A percentile compares a stretch with the other conserved stretches of the same genome.
Evolutionary conservation across 1,140 invertebrate genomes (phyloP).

Genomic region (Aplysia californica): DNA sequence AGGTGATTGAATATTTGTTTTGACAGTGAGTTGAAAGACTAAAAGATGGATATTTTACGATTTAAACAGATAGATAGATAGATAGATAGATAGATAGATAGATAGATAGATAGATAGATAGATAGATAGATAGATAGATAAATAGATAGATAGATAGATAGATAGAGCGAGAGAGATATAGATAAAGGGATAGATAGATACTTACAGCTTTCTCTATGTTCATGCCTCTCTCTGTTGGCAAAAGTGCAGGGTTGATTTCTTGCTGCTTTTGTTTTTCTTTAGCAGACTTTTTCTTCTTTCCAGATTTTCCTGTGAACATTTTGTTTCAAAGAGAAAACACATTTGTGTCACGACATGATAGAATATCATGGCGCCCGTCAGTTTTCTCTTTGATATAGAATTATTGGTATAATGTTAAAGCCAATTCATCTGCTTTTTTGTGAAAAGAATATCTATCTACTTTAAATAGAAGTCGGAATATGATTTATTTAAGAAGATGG

Average conservation of each 20-base stretch:
- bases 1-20: too few species aligned
- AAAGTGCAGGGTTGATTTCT: conserved; percentile 2
- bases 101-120: not conserved
- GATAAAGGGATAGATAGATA: not conserved
- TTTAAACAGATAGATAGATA: not conserved
- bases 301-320: not conserved
- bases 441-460: too few species aligned
- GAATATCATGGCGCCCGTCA: too few species aligned
- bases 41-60: too few species aligned
- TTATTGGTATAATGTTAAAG: too few species aligned
- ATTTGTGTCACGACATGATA: too few species aligned
- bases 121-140: not conserved
- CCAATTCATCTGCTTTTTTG: too few species aligned
- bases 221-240: conserved; percentile 15
- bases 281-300: not conserved
- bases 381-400: too few species aligned
- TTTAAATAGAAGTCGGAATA: too few species aligned
- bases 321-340: too few species aligned
- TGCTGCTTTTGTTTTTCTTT: not conserved
- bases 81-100: not conserved
- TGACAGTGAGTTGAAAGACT: too few species aligned
- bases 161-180: not conserved
- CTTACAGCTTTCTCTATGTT: not conserved
- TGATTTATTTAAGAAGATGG: too few species aligned
- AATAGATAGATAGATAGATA: not conserved